phyloP scores from a whole-genome alignment of 2,113 vertebrate species.

The Erpornis zantholeuca region DNA sequence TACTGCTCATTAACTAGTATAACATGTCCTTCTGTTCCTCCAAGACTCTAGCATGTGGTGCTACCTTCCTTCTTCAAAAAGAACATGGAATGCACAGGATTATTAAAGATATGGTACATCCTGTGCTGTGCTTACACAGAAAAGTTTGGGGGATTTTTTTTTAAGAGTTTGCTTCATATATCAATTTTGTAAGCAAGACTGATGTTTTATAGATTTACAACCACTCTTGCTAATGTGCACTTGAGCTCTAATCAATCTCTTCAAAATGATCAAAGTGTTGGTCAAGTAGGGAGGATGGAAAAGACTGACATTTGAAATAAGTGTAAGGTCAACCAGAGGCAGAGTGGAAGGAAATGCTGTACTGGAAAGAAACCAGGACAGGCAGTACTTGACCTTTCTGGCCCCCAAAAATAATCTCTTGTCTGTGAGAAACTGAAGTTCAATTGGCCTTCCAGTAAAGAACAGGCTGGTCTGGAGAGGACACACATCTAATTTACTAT shows the following conservation, averaged over 20 bases:
- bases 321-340: slow-evolving; percentile 2
- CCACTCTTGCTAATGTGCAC: not conserved
- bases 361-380: slow-evolving; percentile 47
- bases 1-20: not conserved
- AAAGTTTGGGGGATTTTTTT: not conserved
- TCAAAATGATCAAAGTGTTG: slow-evolving; percentile 10
- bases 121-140: not conserved
- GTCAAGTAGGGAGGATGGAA: not conserved
- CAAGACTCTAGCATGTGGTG: not conserved
- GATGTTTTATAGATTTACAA: not conserved
- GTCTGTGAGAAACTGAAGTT: not conserved
- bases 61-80: not conserved
- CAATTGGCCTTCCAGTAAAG: not conserved
- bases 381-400: not conserved
- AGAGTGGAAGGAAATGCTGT: not conserved
- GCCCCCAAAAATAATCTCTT: not conserved
- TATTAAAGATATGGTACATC: not conserved
- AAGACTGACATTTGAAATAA: slow-evolving; percentile 16
- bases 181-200: not conserved
- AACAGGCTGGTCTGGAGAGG: not conserved
- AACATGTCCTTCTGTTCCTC: not conserved
- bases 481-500: not conserved
- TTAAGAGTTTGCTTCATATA: not conserved
- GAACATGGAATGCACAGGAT: not conserved
- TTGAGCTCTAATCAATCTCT: not conserved